Conservation (phyloP, 2,797 vertebrate genomes). For the Artibeus lituratus region DNA sequence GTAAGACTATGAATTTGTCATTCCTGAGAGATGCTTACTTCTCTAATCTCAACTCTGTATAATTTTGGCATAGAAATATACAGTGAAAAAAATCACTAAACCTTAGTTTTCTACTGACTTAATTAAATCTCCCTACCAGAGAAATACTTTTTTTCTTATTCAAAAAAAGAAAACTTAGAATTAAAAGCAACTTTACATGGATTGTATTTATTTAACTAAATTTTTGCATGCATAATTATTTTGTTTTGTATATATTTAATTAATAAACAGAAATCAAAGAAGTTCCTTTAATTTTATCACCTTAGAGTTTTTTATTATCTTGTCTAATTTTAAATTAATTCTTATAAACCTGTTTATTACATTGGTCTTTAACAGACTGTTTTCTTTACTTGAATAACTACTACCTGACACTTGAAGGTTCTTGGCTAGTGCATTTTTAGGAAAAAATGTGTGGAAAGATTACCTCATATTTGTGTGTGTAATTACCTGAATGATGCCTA, state of each 20-base stretch:
- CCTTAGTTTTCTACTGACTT: conserved; percentile 22
- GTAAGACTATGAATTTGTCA: background rate
- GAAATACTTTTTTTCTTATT: conserved; percentile 37
- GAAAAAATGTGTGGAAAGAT: background rate
- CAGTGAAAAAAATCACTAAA: background rate
- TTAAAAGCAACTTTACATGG: background rate
- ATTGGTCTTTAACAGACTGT: background rate
- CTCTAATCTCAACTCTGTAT: background rate
- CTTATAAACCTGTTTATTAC: background rate
- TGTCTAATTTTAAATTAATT: background rate
- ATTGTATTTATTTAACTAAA: background rate
- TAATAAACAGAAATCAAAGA: background rate
- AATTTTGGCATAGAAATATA: background rate
- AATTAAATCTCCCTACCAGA: conserved; percentile 68
- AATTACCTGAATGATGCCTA: background rate
- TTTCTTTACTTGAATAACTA: background rate
- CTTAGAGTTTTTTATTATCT: background rate
- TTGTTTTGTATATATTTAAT: background rate
- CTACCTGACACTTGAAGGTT: background rate
- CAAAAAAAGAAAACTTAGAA: background rate
- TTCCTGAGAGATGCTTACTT: background rate
- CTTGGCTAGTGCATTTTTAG: background rate
- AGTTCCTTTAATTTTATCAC: background rate
- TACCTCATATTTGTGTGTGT: background rate
- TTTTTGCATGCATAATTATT: background rate